These are phyloP conservation scores for Apodemus speciosus DNA, from an alignment of 2,113 vertebrate species.

Conservation along the genomic window DNA sequence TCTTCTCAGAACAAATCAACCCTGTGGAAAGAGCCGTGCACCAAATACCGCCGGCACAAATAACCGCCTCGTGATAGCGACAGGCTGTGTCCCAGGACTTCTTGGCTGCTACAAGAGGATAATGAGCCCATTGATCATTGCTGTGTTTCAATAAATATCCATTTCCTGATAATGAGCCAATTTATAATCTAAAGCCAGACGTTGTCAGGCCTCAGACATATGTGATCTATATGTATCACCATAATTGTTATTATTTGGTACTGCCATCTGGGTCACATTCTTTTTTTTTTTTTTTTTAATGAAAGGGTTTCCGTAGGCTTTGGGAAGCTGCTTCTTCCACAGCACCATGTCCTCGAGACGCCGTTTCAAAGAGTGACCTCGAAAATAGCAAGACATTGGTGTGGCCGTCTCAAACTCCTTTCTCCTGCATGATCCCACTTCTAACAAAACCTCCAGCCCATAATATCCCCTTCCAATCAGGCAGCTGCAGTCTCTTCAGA, in stretches of 20 bases:
- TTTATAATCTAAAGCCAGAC: conserved; percentile 68
- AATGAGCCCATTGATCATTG: conserved; percentile 63
- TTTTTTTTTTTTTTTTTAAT: conserved; percentile 20
- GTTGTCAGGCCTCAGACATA: background rate
- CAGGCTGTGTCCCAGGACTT: conserved; percentile 32
- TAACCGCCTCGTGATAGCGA: background rate
- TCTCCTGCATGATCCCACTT: conserved; percentile 17
- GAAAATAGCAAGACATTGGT: background rate
- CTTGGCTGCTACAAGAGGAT: conserved; percentile 29
- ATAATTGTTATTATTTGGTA: conserved; percentile 64
- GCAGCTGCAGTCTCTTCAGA: conserved; percentile 16
- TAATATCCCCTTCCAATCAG: background rate
- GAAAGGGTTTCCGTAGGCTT: conserved; percentile 40
- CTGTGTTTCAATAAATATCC: conserved; percentile 66
- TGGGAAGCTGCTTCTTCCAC: background rate
- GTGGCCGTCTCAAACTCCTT: conserved; percentile 27
- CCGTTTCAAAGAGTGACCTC: background rate
- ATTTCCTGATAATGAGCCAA: conserved; percentile 66
- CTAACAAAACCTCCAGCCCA: background rate
- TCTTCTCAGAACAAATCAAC: conserved; percentile 41
- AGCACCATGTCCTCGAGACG: conserved; percentile 44
- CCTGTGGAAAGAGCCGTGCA: conserved; percentile 18
- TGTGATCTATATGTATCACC: background rate
- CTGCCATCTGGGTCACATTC: conserved; percentile 62
- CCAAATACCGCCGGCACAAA: background rate